A percentile compares a stretch with the other conserved stretches of the same genome.
Evolutionary conservation across 2,888 invertebrate species (phyloP).

Genomic region (Pecten maximus): DNA sequence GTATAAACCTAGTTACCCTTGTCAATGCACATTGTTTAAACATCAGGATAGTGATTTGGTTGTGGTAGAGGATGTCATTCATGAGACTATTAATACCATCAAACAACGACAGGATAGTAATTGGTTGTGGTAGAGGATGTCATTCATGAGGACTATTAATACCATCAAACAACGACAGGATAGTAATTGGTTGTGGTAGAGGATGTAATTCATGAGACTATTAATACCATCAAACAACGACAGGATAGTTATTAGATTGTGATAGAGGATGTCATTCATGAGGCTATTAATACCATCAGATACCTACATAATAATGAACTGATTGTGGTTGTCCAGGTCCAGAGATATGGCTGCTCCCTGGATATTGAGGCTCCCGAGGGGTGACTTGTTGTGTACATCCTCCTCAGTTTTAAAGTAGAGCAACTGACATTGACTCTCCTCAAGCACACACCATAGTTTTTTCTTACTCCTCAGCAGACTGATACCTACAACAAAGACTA

Average conservation of each 20-base stretch:
- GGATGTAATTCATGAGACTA: neutral
- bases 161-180: neutral
- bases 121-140: too few species aligned
- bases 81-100: neutral
- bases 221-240: neutral
- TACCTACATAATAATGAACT: constrained; percentile 82
- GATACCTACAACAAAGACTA: constrained; percentile 73
- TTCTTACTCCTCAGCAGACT: constrained; percentile 79
- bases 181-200: neutral
- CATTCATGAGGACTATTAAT: neutral
- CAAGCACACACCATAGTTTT: constrained; percentile 81
- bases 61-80: neutral
- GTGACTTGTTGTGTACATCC: constrained; percentile 74
- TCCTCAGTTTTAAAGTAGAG: constrained; percentile 79
- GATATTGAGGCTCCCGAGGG: constrained; percentile 78
- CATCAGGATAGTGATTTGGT: neutral
- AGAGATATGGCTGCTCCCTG: constrained; percentile 81
- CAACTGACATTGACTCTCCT: constrained; percentile 80
- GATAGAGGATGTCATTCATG: neutral
- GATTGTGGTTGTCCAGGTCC: constrained; percentile 80
- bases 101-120: neutral
- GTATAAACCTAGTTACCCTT: too few species aligned
- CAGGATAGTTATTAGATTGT: neutral
- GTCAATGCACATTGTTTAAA: too few species aligned
- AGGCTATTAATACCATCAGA: neutral